These are phyloP conservation scores for Podarcis lilfordi DNA, from an alignment of 2,797 vertebrate genomes.

Conservation along the genomic window DNA sequence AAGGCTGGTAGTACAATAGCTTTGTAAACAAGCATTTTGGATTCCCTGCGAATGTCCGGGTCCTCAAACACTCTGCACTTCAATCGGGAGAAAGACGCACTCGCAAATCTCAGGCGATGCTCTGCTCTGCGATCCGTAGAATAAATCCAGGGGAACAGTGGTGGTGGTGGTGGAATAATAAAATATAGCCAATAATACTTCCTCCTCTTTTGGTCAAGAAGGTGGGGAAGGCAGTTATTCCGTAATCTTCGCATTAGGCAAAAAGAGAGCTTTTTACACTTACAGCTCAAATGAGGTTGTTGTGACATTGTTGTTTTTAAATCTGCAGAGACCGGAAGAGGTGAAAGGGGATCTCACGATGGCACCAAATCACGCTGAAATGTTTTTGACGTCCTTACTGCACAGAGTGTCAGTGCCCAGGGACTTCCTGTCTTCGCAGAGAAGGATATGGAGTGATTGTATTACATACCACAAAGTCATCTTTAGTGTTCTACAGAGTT, in stretches of 20 bases:
- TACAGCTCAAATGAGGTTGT: not conserved
- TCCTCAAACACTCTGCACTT: no score
- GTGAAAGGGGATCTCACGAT: not conserved
- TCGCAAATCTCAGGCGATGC: no score
- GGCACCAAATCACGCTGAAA: not conserved
- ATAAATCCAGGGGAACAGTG: no score
- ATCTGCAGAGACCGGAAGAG: not conserved
- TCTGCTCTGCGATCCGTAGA: no score
- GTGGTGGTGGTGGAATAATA: no score
- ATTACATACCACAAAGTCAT: constrained; percentile 42
- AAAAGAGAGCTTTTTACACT: not conserved
- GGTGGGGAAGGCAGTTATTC: not conserved
- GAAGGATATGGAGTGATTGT: constrained; percentile 51
- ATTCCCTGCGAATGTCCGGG: no score
- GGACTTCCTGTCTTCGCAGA: constrained; percentile 37
- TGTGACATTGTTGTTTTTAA: not conserved
- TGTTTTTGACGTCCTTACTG: constrained; percentile 8
- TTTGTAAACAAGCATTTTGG: no score
- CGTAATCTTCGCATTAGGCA: not conserved
- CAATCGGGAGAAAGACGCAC: no score
- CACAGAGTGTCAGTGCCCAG: not conserved
- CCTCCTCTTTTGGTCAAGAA: no score
- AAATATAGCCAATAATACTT: no score
- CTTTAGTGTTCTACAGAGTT: constrained; percentile 31
- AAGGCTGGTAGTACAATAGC: no score